Base-by-base conservation (phyloP, 64 coral and sea anemone genomes). In the Pachyseris speciosa region DNA sequence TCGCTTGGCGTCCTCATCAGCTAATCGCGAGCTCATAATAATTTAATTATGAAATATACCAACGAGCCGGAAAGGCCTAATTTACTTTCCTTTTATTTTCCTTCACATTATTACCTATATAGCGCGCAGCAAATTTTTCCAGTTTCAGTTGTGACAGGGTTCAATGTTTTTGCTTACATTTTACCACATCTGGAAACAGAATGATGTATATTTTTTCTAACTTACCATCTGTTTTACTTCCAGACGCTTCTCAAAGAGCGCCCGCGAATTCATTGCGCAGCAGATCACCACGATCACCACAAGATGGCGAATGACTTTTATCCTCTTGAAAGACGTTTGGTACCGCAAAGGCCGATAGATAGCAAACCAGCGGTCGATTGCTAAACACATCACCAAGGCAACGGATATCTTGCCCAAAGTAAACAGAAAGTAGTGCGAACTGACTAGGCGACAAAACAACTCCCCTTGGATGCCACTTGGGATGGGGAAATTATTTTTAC, bases 281-380 rank as follows among this genome's bases (percentile, higher is more conserved):
- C 88, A 80, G 10, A 57, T 63, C 10, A 81, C 11, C 17, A 40
- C 29, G 25, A 61, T 36, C 57, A 64, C 4, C 11, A 44, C 19
- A 50, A 91, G 10, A 53, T 84, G 50, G 47, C 67, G 1, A 51
- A 53, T 29, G 31, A 83, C 48, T 37, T 5, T 57, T 38, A 36
- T 37, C 17, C 75, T 6, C 37, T 47, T 91, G 33, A 49, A 91
- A 13, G 33, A 24, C 5, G 77, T 17, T 59, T 68, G 45, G 64
- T 91, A 83, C 28, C 41, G 58, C 17, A 70, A 42, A 2, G 88
- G 88, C 1, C 65, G 39, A 16, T 75, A 30, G 7, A 81, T 69
- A 13, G 88, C 88, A 52, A 83, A 91, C 88, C 77, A 91, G 30
- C 88, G 88, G 26, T 91, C 77, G 36, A 91, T 33, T 7, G 88